Base-by-base conservation (phyloP, 2,113 vertebrate species). In the Cottus gobio region DNA sequence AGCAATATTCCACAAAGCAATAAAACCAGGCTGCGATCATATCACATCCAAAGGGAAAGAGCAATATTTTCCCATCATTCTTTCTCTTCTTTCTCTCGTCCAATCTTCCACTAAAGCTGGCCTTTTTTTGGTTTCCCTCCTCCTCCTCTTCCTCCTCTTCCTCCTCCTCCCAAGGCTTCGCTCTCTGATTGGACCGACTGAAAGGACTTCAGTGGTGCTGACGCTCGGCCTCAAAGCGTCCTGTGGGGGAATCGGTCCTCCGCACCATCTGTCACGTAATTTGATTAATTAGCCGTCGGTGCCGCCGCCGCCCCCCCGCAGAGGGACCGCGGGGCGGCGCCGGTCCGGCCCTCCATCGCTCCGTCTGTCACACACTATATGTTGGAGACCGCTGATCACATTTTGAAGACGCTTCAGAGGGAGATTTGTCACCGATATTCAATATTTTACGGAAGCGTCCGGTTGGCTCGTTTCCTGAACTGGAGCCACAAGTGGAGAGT, bases 1-100 rank as follows among this genome's bases (percentile, higher is more conserved):
- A 76, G 90, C 89, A 92, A 92, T 95, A 92, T 93, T 90, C 93
- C 88, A 90, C 91, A 89, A 93, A 92, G 90, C 92, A 92, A 93
- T 94, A 94, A 87, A 82, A 84, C 82, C 79, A 48, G 67, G 63
- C 85, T 79, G 82, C 85, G 85, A 94, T 92, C 80, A 80, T 85
- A 93, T 92, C 92, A 92, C 88, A 79, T 90, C 91, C 87, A 83
- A 89, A 82, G 82, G 83, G 86, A 87, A 90, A 88, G 88, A 81
- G 90, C 87, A 93, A 93, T 93, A 91, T 94, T 91, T 91, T 70
- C 52, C 86, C 91, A 92, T 92, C 86, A 84, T 83, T 85, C 84
- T 82, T 78, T 34, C 83, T 89, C 65, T 69, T 89, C 73, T 85
- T 76, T 85, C 62, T 87, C 69, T 85, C 80, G 65, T 79, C 68